Base-by-base conservation (phyloP, 2,113 vertebrate species). In the Butorides virescens region DNA sequence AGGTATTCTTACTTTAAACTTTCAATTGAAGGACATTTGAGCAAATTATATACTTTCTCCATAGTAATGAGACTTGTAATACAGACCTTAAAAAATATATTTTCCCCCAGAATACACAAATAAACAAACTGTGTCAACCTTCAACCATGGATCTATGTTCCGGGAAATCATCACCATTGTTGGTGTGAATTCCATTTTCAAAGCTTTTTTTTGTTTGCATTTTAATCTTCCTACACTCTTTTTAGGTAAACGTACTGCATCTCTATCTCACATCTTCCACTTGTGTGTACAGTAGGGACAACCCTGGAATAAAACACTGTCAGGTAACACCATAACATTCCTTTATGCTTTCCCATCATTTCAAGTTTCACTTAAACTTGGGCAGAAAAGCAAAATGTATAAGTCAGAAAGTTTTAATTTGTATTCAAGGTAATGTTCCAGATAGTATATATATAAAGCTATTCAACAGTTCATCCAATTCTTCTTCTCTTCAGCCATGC, bases 51-150 rank as follows among this genome's bases (percentile, higher is more conserved):
- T 17, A 50, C 13, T 13, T 62, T 79, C 68, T 76, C 27, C 37
- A 37, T 80, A 32, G 16, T 26, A 36, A 47, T 53, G 15, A 79
- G 34, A 44, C 10, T 66, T 10, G 6, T 36, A 52, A 82, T 22
- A n/a, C 5, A 65, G 37, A 15, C 11, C 5, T 1, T 11, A 0
- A 0, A 56, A 83, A 72, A 27, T 15, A 58, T 9, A 11, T 55
- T 46, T 75, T 15, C 14, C 16, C 18, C 12, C 36, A 63, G 20
- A 70, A 78, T 34, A 79, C 15, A 37, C 3, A 72, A 65, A 49
- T 36, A 58, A n/a, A 26, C 16, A 27, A 20, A 2, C 10, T 47
- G 8, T 42, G 11, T n/a, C 36, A 66, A 2, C 8, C 11, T 75
- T 73, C 44, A 47, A 37, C 34, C 22, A 68, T 37, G 19, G n/a